phyloP scores from a whole-genome alignment of 2,888 invertebrate genomes.

The Glaucopsyche alexis region DNA sequence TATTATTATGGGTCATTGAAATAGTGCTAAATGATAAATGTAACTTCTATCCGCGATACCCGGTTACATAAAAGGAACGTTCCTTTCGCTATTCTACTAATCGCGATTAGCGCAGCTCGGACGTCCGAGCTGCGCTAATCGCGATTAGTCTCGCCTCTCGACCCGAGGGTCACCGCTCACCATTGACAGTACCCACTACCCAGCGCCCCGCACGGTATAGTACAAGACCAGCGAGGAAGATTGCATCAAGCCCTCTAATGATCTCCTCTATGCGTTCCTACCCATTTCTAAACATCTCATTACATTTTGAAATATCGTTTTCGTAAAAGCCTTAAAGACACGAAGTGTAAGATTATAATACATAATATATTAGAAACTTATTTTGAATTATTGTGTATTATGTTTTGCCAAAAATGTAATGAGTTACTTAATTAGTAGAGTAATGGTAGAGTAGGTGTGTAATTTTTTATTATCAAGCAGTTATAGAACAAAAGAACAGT shows the following conservation, averaged over 20 bases:
- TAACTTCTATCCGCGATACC: background rate
- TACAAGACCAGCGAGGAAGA: constrained; percentile 13
- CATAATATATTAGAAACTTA: background rate
- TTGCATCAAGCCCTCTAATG: constrained; percentile 16
- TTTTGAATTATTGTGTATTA: background rate
- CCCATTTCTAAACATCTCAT: constrained; percentile 3
- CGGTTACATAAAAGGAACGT: constrained; percentile 22
- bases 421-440: background rate
- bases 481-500: background rate
- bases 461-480: background rate
- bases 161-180: constrained; percentile 25
- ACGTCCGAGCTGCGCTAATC: constrained; percentile 15
- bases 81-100: no score
- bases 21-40: background rate
- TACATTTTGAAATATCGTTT: constrained; percentile 4
- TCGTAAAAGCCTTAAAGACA: background rate
- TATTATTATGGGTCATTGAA: background rate
- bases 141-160: constrained; percentile 20
- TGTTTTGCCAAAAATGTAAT: background rate
- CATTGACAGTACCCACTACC: constrained; percentile 14
- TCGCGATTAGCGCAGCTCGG: constrained; percentile 21
- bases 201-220: background rate
- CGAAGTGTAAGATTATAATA: background rate
- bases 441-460: background rate
- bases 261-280: constrained; percentile 19